phyloP scores from a whole-genome alignment of 2,113 vertebrate species.

The Aphyosemion australe region DNA sequence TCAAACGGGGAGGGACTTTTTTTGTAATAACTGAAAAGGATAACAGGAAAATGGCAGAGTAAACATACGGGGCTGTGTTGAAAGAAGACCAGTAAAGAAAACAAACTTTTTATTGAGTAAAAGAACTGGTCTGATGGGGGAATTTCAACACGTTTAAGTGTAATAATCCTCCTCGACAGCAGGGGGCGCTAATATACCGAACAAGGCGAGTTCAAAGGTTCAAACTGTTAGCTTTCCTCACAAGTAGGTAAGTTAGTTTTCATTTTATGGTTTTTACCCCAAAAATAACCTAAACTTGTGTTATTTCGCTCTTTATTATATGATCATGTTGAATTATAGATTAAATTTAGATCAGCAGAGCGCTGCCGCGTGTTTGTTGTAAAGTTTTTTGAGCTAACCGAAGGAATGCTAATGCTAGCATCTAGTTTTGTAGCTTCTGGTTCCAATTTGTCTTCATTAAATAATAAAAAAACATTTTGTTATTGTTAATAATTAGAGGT shows the following conservation, averaged over 20 bases:
- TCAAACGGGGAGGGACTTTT: no score
- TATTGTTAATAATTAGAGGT: neutral
- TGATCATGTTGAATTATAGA: neutral
- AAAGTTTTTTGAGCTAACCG: neutral
- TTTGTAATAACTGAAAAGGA: no score
- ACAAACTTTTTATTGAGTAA: neutral
- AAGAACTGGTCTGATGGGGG: neutral
- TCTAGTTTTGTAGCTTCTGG: neutral
- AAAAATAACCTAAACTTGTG: no score
- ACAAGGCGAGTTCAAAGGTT: no score
- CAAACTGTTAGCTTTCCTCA: no score
- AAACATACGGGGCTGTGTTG: no score
- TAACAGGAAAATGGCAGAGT: no score
- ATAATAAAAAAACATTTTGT: neutral
- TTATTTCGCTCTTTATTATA: neutral
- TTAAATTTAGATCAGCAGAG: neutral
- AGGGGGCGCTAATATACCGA: constrained; percentile 18
- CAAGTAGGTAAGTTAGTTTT: no score
- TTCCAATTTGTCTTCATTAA: neutral
- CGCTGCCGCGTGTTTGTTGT: no score
- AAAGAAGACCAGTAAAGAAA: neutral
- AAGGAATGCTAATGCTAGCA: neutral
- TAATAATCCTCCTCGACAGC: neutral
- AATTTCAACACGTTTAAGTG: neutral
- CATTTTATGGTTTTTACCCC: no score